phyloP scores from a whole-genome alignment of 2,113 vertebrate species.

The Collichthys lucidus region DNA sequence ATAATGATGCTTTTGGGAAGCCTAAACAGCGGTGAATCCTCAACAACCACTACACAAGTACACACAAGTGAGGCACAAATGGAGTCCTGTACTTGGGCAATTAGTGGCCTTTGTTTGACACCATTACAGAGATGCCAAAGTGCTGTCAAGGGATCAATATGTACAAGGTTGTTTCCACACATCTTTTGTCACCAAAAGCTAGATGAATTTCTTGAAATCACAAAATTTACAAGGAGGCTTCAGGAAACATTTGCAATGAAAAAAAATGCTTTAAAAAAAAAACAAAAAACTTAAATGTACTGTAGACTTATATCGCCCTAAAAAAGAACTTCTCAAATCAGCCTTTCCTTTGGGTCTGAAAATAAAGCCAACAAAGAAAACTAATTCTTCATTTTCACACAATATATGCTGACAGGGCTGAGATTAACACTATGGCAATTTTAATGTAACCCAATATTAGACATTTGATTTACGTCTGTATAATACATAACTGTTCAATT shows the following conservation, averaged over 20 bases:
- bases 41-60: not conserved
- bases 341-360: not conserved
- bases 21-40: not conserved
- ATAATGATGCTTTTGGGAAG: conserved; percentile 34
- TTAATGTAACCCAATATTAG: not conserved
- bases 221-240: not conserved
- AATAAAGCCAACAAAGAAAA: conserved; percentile 9
- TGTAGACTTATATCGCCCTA: not conserved
- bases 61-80: not conserved
- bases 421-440: conserved; percentile 1
- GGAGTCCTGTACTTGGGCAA: not conserved
- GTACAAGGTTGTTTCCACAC: conserved; percentile 2
- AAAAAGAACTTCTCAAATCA: conserved; percentile 10
- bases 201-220: conserved; percentile 4
- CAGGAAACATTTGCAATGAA: not conserved
- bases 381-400: conserved; percentile 4
- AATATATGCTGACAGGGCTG: not conserved
- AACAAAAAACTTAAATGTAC: not conserved
- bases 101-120: conserved; percentile 13
- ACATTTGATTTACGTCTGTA: not conserved
- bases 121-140: not conserved
- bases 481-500: conserved; percentile 10
- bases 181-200: conserved; percentile 4
- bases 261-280: too few relatives aligned
- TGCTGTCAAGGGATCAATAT: not conserved